These are phyloP conservation scores for Achatina immaculata DNA, from an alignment of 1,140 invertebrate genomes.

Conservation along the genomic window DNA sequence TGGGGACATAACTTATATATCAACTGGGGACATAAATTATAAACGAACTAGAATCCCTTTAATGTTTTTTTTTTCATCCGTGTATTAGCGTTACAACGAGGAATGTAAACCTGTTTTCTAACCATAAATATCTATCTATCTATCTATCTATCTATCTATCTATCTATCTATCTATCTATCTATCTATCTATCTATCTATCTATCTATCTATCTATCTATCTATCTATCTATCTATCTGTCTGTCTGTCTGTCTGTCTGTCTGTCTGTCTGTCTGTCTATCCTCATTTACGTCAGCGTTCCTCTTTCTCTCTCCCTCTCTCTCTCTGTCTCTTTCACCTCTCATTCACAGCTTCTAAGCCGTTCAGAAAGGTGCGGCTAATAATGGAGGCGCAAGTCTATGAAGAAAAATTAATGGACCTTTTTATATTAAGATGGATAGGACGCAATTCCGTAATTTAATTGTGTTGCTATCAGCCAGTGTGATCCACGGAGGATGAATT, in stretches of 20 bases:
- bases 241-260: neutral
- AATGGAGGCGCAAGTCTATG: too few species aligned
- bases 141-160: neutral
- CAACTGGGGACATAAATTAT: neutral
- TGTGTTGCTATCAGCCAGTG: too few species aligned
- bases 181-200: neutral
- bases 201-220: slow-evolving; percentile 28
- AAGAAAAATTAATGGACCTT: too few species aligned
- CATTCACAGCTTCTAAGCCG: too few species aligned
- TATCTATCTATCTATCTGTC: neutral
- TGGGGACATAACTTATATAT: neutral
- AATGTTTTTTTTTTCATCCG: slow-evolving; percentile 20
- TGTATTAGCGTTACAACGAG: neutral
- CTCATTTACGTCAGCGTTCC: neutral
- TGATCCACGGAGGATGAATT: too few species aligned
- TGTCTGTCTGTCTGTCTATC: slow-evolving; percentile 14
- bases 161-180: slow-evolving; percentile 10
- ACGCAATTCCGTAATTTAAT: too few species aligned
- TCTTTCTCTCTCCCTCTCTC: slow-evolving; percentile 18
- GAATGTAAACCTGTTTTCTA: neutral
- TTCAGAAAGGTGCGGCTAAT: too few species aligned
- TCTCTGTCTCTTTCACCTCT: too few species aligned
- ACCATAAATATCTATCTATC: neutral
- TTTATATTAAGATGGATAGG: too few species aligned
- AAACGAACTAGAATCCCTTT: neutral